Conservation (phyloP, 2,113 vertebrate genomes). For the Dermatemys mawii region DNA sequence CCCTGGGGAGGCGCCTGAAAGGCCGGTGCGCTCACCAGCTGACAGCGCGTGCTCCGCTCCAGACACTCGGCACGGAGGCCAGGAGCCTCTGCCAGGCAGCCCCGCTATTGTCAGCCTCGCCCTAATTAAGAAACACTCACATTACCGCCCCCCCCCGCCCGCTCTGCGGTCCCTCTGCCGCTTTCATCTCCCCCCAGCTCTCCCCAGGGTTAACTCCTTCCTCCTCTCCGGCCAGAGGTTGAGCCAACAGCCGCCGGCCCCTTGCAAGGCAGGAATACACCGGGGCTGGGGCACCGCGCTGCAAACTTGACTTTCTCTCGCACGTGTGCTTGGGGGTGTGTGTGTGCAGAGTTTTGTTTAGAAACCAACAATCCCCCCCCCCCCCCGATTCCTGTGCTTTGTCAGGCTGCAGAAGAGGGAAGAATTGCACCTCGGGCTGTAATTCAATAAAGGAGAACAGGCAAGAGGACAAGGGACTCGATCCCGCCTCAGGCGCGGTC, state of each 20-base stretch:
- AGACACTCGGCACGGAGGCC: slow-evolving; percentile 89
- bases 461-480: not conserved
- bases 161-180: slow-evolving; percentile 55
- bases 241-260: slow-evolving; percentile 5
- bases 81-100: slow-evolving; percentile 57
- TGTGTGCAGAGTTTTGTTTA: not conserved
- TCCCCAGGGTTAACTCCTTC: slow-evolving; percentile 72
- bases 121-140: slow-evolving; percentile 87
- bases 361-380: fast-evolving
- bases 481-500: no score
- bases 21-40: slow-evolving; percentile 96
- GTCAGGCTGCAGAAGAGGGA: not conserved
- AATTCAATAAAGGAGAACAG: no score
- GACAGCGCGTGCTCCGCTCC: slow-evolving; percentile 94
- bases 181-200: slow-evolving; percentile 29
- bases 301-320: not conserved
- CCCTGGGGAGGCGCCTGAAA: slow-evolving; percentile 88
- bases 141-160: slow-evolving; percentile 53
- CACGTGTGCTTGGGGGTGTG: not conserved
- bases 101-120: slow-evolving; percentile 69
- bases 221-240: not conserved
- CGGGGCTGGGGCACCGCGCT: not conserved
- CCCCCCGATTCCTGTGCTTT: not conserved
- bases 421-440: no score
- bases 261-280: not conserved